Evolutionary conservation across 2,888 invertebrate genomes (phyloP), one percentile per base, ranked within the genome.

Genomic region (Dryobota labecula): DNA sequence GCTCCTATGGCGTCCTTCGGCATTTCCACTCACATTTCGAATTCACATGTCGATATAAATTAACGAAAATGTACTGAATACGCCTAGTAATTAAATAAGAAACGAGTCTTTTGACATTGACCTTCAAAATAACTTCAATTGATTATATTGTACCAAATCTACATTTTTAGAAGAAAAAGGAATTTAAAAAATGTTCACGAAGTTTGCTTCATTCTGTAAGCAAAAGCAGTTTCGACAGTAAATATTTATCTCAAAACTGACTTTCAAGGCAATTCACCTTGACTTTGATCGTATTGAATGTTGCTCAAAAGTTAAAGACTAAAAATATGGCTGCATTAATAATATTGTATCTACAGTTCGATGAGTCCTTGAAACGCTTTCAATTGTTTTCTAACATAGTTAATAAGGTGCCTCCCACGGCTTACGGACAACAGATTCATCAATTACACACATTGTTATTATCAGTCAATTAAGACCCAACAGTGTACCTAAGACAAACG

Each of bases 351-450:
- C 20, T 41, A 36, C 36, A 36, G 13, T 36, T 53, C 2, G 8
- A 47, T 7, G 20, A 43, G 8, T 15, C 73, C 56, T 73, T 73
- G 73, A 57, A 73, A 30, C 15, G 18, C 15, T 64, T 56, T 57
- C 65, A 15, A 65, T 73, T 57, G 43, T 74, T 45, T 56, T 24
- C 24, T 18, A 2, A 38, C 27, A 24, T 36, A n/a, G 43, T 30
- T 18, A 45, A 6, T 13, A 33, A 38, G 6, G 18, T 58, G 15
- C 15, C 51, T 73, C 73, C 38, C 73, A 73, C 73, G 57, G 11
- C 11, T 33, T 6, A 30, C 30, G 2, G 24, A n/a, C 27, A 36
- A 24, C n/a, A 57, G 2, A 20, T 30, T 33, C 24, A 41, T 20
- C 30, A 20, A 15, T 13, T 72, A 8, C 13, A 24, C 6, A 30